Base-by-base conservation (phyloP, 2,113 vertebrate genomes). In the Strix uralensis region DNA sequence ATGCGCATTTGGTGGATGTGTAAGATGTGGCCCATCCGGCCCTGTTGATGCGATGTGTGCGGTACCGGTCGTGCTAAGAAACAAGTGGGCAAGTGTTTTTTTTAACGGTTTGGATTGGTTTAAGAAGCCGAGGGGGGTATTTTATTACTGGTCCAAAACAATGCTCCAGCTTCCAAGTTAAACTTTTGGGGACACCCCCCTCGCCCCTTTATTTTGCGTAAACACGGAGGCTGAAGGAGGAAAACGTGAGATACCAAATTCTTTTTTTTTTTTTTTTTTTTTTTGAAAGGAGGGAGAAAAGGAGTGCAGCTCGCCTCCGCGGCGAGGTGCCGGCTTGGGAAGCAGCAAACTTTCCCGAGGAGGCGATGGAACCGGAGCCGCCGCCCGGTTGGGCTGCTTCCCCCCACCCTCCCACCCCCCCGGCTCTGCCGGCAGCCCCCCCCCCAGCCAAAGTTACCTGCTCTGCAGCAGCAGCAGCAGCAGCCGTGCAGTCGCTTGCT, bases 381-480 rank as follows among this genome's bases (percentile, higher is more conserved):
- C 44, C 58, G 17, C 54, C 49, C 7, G 38, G 30, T 38, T 80
- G 54, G 34, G 7, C 38, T 88, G 32, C 15, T 71, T 63, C 77
- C 73, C 40, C 51, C 55, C 73, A 36, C 61, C 40, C 40, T 52
- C 34, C 11, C 57, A 85, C 63, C 81, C 73, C 46, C 51, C 34
- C 20, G 83, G 59, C 42, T 51, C 42, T 59, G 55, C 65, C 15
- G n/a, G 52, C 59, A 63, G 81, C 54, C 74, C 63, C 62, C 62
- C 12, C 12, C 7, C 40, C 72, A 52, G 55, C 61, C 46, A 65
- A 92, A 94, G 91, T 89, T 96, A 92, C 95, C 95, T 95, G 94
- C 73, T 81, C 81, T 36, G 55, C 75, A 49, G 61, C 46, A 38
- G 74, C 58, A 32, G 49, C 44, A 71, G 79, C 73, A 69, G 70